These are phyloP conservation scores for Chelmon rostratus DNA, from an alignment of 2,797 vertebrate species.

Conservation along the genomic window DNA sequence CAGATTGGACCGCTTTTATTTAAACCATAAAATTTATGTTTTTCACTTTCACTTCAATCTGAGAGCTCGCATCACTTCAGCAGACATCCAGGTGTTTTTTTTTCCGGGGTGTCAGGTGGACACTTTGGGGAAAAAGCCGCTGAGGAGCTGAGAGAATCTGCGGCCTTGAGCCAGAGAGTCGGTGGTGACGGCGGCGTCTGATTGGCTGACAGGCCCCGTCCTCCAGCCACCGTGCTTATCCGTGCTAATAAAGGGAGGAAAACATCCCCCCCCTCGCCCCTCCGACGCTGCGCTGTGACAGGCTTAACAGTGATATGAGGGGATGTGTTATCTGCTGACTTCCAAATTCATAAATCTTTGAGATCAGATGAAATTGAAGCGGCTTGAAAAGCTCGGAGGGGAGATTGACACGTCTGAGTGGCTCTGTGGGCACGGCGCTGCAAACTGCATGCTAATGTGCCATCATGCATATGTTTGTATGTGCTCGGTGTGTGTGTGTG, in stretches of 20 bases:
- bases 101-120: slow-evolving; percentile 33
- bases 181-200: slow-evolving; percentile 21
- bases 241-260: slow-evolving; percentile 56
- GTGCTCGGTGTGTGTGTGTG: slow-evolving; percentile 33
- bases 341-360: slow-evolving; percentile 85
- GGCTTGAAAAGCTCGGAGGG: slow-evolving; percentile 76
- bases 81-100: slow-evolving; percentile 2
- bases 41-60: slow-evolving; percentile 47
- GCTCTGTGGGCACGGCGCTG: slow-evolving; percentile 62
- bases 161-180: slow-evolving; percentile 51
- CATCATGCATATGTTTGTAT: slow-evolving; percentile 59
- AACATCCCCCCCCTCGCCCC: slow-evolving; percentile 22
- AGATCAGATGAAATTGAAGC: slow-evolving; percentile 84
- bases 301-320: slow-evolving; percentile 78
- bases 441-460: slow-evolving; percentile 73
- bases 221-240: slow-evolving; percentile 46
- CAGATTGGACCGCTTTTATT: slow-evolving; percentile 58
- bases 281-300: slow-evolving; percentile 56
- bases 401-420: slow-evolving; percentile 79
- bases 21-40: slow-evolving; percentile 53
- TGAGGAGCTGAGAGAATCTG: slow-evolving; percentile 22
- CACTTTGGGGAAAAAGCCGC: slow-evolving; percentile 32
- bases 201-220: slow-evolving; percentile 55
- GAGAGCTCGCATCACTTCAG: slow-evolving; percentile 12
- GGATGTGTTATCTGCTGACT: slow-evolving; percentile 83